A percentile compares a stretch with the other conserved stretches of the same genome.
These are phyloP conservation scores for Bungarus multicinctus DNA, from an alignment of 2,113 vertebrate genomes.

Conservation along the genomic window DNA sequence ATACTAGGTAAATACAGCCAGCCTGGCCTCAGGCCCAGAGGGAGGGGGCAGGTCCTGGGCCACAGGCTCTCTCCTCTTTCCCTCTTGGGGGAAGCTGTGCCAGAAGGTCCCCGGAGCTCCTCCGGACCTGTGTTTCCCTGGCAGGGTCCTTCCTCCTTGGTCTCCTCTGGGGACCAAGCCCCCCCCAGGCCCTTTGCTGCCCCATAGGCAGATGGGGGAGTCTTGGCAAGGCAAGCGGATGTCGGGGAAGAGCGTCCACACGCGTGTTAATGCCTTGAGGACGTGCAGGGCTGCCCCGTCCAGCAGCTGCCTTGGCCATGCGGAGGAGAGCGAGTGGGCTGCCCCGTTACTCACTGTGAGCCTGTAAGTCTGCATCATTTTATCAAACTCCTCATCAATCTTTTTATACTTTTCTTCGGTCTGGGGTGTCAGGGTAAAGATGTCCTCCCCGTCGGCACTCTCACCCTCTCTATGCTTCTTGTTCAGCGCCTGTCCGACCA, in stretches of 20 bases:
- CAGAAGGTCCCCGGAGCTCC: background rate
- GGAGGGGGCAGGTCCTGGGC: too few relatives aligned
- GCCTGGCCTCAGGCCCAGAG: background rate
- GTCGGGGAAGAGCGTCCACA: too few relatives aligned
- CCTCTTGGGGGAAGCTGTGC: background rate
- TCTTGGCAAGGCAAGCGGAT: background rate
- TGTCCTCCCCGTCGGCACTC: constrained; percentile 94
- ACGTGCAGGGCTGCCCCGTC: background rate
- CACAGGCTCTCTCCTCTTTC: too few relatives aligned
- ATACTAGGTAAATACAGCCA: background rate
- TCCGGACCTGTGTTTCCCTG: background rate
- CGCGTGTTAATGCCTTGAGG: background rate
- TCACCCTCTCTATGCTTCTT: constrained; percentile 99
- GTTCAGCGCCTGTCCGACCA: constrained; percentile 86
- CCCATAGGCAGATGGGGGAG: background rate
- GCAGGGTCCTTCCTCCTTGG: background rate
- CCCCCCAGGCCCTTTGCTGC: too few relatives aligned
- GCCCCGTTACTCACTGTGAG: constrained; percentile 95
- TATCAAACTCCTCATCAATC: constrained; percentile 99
- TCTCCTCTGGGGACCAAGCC: too few relatives aligned
- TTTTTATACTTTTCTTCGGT: constrained; percentile 99
- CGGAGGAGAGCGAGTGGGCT: constrained; percentile 34
- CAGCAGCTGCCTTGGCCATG: background rate
- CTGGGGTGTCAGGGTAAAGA: constrained; percentile 96
- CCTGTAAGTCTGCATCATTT: constrained; percentile 99